Base-by-base conservation (phyloP, 2,888 invertebrate species). In the Nomada goodeniana region DNA sequence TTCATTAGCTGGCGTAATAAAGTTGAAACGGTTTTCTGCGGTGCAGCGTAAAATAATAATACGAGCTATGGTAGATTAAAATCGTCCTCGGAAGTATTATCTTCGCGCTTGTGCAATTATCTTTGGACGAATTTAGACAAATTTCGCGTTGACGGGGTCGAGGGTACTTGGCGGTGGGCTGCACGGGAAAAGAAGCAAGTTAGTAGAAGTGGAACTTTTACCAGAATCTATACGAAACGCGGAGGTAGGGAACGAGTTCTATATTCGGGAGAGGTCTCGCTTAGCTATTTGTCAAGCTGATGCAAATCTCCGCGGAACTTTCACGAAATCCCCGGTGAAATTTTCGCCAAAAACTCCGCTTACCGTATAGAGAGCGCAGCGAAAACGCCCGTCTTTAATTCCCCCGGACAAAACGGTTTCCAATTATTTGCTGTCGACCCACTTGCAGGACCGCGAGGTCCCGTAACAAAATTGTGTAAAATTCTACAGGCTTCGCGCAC, bases 211-310 rank as follows among this genome's bases (percentile, higher is more conserved):
- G 61, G 69, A 91, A 91, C 89, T 91, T 91, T 89, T 88, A n/a
- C 83, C 82, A 82, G 86, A 82, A 77, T 70, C 65, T 78, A 57
- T 82, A 80, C 78, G 74, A 78, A 78, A 26, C 26, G 18, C n/a
- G 60, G 20, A 59, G 57, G 63, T 57, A 57, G 65, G 53, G 76
- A 59, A 57, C 64, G 74, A 88, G 82, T 83, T 88, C 83, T 86
- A 85, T 76, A 88, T 83, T 81, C 88, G 65, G 53, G 78, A 78
- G 83, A 74, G 81, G 73, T 76, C 57, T 80, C 86, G 88, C 88
- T 90, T 88, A 86, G 87, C 90, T 88, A 91, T 92, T 91, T 91
- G 90, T 91, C 91, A 88, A 87, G 78, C 81, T 82, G 89, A 90
- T 87, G 90, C 86, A 88, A 90, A 91, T 91, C 88, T 90, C 83